These are phyloP conservation scores for Pipistrellus pygmaeus DNA, from an alignment of 2,797 vertebrate species.

Conservation along the genomic window DNA sequence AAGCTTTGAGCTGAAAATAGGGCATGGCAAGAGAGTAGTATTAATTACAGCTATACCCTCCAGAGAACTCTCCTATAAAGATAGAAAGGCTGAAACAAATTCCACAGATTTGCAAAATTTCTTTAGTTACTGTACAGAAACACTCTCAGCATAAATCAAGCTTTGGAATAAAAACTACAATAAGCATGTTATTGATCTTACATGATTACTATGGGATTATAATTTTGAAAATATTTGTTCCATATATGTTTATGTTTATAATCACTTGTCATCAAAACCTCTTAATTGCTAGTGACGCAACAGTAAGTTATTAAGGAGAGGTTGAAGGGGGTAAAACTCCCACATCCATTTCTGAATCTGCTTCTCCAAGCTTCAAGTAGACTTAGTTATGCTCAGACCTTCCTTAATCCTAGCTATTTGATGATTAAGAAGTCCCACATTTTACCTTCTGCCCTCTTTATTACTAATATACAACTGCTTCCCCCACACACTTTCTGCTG, in stretches of 20 bases:
- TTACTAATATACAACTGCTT: not conserved
- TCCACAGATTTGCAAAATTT: constrained; percentile 33
- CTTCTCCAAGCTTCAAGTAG: not conserved
- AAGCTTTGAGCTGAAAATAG: constrained; percentile 77
- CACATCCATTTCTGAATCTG: not conserved
- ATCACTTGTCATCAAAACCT: constrained; percentile 25
- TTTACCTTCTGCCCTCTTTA: not conserved
- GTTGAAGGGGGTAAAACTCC: not conserved
- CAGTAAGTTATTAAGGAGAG: not conserved
- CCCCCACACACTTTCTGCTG: not conserved
- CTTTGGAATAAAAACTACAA: not conserved
- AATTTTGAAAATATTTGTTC: constrained; percentile 19
- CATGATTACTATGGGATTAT: not conserved
- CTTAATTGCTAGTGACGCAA: not conserved
- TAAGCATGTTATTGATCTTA: not conserved
- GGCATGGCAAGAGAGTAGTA: constrained; percentile 73
- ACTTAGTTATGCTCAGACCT: not conserved
- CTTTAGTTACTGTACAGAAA: constrained; percentile 47
- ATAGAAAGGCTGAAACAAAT: constrained; percentile 70
- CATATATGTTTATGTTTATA: not conserved
- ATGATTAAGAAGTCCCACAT: not conserved
- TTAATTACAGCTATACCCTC: constrained; percentile 83
- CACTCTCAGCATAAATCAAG: constrained; percentile 4
- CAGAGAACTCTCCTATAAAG: constrained; percentile 72
- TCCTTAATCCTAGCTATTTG: not conserved